A percentile compares a stretch with the other conserved stretches of the same genome.
Conservation (phyloP, 2,888 invertebrate genomes). For the Thereva unica region DNA sequence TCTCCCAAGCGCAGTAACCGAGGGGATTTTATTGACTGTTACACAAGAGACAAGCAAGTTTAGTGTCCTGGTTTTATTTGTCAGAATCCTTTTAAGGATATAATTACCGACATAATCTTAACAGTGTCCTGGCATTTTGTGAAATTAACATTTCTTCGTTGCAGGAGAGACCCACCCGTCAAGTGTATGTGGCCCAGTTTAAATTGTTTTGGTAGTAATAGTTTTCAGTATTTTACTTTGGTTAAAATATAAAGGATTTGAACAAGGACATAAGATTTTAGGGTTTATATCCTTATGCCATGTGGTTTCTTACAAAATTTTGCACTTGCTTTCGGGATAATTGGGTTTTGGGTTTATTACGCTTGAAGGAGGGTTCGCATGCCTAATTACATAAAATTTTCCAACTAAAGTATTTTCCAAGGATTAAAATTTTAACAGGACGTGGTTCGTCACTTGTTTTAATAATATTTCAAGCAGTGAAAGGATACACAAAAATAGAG, state of each 20-base stretch:
- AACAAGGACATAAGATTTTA: constrained; percentile 29
- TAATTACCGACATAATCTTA: background rate
- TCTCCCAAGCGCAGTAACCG: background rate
- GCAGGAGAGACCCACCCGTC: constrained; percentile 4
- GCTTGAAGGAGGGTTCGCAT: too few relatives aligned
- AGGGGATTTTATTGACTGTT: constrained; percentile 27
- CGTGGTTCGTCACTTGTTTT: too few relatives aligned
- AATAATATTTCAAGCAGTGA: too few relatives aligned
- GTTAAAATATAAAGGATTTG: constrained; percentile 25
- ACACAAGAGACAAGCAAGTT: background rate
- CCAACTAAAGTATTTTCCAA: too few relatives aligned
- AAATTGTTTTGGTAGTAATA: constrained; percentile 2
- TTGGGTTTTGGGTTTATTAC: constrained; percentile 17
- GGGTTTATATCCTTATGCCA: constrained; percentile 17
- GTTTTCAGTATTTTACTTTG: constrained; percentile 8
- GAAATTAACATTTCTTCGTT: constrained; percentile 20
- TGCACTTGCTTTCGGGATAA: constrained; percentile 4
- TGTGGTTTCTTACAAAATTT: constrained; percentile 18
- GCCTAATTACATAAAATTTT: too few relatives aligned
- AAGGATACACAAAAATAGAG: too few relatives aligned
- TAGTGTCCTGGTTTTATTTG: constrained; percentile 15
- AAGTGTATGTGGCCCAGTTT: background rate
- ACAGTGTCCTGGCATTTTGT: background rate
- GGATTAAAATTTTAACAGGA: too few relatives aligned
- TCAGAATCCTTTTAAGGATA: background rate